Base-by-base conservation (phyloP, 1,140 invertebrate species). In the Macrobrachium nipponense region DNA sequence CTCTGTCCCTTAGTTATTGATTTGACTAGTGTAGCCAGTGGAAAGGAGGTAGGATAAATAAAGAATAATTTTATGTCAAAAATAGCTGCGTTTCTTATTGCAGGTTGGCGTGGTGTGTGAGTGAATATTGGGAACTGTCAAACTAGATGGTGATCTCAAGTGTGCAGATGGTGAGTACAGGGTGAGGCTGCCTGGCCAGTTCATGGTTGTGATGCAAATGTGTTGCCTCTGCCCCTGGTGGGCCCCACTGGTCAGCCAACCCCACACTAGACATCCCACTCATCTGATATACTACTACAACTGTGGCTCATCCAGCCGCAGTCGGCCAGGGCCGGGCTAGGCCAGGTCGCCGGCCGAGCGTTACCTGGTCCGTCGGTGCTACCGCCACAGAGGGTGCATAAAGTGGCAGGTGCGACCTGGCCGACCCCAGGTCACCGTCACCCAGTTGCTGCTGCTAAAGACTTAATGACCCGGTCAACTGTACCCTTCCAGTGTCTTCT, bases 181-280 rank as follows among this genome's bases (percentile, higher is more conserved):
- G 84, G 84, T 86, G 84, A 86, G 84, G 84, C 84, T 86, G 84
- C 73, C 84, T 86, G 84, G 84, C 84, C 84, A 86, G 84, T 68
- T 86, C 64, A 59, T 86, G 84, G 84, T 86, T 86, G 84, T 86
- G 84, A 86, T 86, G 84, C 84, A 86, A 86, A 51, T 51, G 68
- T 86, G 68, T 86, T 86, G 84, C 84, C 84, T 86, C 84, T 80
- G 84, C 84, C 84, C 84, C 84, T 86, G 84, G 84, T 86, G 84
- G 84, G 84, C 84, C 84, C 68, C 84, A 80, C 84, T 86, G 84
- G 84, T 70, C 84, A 86, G 84, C 84, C 84, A 86, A 86, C 84
- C 84, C 78, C 84, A 86, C 84, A 86, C 84, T 73, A 60, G 84
- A 64, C 77, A 79, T 86, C 64, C 78, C 80, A 78, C 84, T 68